Evolutionary conservation across 2,113 vertebrate genomes (phyloP).

Genomic region (Spermophilus dauricus): DNA sequence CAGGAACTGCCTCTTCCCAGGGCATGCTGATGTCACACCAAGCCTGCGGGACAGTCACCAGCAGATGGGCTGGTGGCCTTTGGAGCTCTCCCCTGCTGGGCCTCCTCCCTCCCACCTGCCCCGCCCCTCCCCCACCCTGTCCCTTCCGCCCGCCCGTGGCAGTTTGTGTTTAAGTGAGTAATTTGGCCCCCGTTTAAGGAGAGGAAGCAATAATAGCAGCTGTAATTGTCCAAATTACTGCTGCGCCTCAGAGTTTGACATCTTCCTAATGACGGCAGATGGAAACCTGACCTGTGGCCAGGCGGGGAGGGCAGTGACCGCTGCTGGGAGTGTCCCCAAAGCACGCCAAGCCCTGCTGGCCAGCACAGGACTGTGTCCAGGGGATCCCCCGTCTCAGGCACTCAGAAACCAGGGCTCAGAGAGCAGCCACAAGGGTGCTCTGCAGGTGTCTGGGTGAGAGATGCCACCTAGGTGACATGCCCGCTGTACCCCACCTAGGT

Average conservation of each 20-base stretch:
- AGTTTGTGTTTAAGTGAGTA: slow-evolving; percentile 88
- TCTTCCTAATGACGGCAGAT: slow-evolving; percentile 89
- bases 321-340: not conserved
- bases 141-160: slow-evolving; percentile 69
- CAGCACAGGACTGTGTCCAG: not conserved
- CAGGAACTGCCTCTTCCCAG: not conserved
- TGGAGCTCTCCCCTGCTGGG: not conserved
- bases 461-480: not conserved
- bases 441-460: not conserved
- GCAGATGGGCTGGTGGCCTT: not conserved
- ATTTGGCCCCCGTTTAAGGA: slow-evolving; percentile 89
- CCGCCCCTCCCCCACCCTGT: not conserved
- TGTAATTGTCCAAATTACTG: slow-evolving; percentile 92
- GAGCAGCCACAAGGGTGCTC: too few species aligned
- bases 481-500: not conserved
- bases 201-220: slow-evolving; percentile 92
- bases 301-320: not conserved
- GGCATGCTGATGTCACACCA: not conserved
- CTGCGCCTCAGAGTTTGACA: slow-evolving; percentile 88
- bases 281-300: slow-evolving; percentile 84
- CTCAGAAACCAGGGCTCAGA: not conserved
- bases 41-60: not conserved
- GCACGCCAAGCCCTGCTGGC: not conserved
- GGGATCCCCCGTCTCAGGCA: too few species aligned
- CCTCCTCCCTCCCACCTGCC: not conserved